Evolutionary conservation across 2,888 invertebrate species (phyloP), one percentile per base, ranked within the genome.

Genomic region (Mechanitis messenoides): DNA sequence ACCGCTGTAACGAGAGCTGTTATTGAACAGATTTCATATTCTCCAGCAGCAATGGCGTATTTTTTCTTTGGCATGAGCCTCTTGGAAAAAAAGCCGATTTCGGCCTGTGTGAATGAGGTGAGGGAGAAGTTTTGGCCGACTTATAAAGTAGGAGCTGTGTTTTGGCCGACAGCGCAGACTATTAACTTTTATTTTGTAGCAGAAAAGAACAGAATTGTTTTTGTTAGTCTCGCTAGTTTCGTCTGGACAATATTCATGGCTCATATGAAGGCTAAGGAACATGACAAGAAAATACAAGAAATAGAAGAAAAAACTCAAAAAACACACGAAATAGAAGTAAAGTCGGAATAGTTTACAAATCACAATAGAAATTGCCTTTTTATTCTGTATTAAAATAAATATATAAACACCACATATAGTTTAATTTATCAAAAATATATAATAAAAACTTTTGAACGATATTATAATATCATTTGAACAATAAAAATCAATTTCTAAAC

Each of bases 11-110:
- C 92, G 0, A 75, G 88, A 67, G 85, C 88, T 2, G 72, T 72
- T 3, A 85, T 94, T 4, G 95, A 95, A 76, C 94, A 94, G 78
- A 84, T 95, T 0, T 91, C 93, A 0, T 95, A 95, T 73, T 92
- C 93, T 0, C 95, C 95, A 1, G 80, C 92, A 11, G 94, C 95
- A 0, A 92, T 94, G 91, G 91, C 92, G 2, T 93, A 93, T 68
- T 95, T 95, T 76, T 95, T 94, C 78, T 93, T 94, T 71, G 93
- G 94, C 2, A 95, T 95, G 92, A 94, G 92, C 69, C 72, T 94
- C 3, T 76, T 95, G 11, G 95, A 95, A 80, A 86, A 91, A 63
- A 94, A 93, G 72, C 91, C 92, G 0, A 67, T 93, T 2, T 78
- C 87, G 0, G 88, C 89, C 12, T 93, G 93, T n/a, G 74, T 91